These are phyloP conservation scores for Anoncus sp. DNA, from an alignment of 2,888 invertebrate species.

Conservation along the genomic window DNA sequence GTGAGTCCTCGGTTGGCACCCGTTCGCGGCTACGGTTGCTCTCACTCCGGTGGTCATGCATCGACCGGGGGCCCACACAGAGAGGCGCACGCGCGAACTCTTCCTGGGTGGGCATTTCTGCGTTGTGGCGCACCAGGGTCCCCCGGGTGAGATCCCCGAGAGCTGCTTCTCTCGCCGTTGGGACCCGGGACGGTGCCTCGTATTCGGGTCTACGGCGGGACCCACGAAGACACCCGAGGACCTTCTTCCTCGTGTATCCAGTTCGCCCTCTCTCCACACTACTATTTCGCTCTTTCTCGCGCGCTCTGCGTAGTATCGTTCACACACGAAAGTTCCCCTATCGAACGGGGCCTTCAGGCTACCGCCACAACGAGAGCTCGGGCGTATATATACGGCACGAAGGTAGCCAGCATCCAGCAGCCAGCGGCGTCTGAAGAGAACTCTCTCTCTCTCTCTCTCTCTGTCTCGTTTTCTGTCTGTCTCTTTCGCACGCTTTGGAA, in stretches of 20 bases:
- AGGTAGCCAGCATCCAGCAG: slow-evolving; percentile 51
- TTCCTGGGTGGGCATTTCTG: slow-evolving; percentile 82
- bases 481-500: slow-evolving; percentile 28
- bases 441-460: slow-evolving; percentile 28
- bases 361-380: slow-evolving; percentile 41
- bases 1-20: slow-evolving; percentile 72
- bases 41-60: slow-evolving; percentile 75
- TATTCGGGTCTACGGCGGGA: too few species aligned
- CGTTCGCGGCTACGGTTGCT: slow-evolving; percentile 73
- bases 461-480: slow-evolving; percentile 22
- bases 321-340: background rate
- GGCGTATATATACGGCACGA: slow-evolving; percentile 40
- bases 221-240: slow-evolving; percentile 1
- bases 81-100: slow-evolving; percentile 82
- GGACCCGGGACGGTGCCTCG: too few species aligned
- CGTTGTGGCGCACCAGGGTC: slow-evolving; percentile 65
- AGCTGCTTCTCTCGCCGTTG: background rate
- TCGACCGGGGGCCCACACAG: slow-evolving; percentile 80
- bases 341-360: slow-evolving; percentile 31
- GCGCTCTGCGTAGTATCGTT: slow-evolving; percentile 3
- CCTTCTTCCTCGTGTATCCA: slow-evolving; percentile 14
- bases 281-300: slow-evolving; percentile 14
- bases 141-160: slow-evolving; percentile 34
- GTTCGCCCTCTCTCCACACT: background rate
- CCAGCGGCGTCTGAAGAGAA: slow-evolving; percentile 47